Evolutionary conservation across 1,140 invertebrate species (phyloP).

Genomic region (Brachionus sp.): DNA sequence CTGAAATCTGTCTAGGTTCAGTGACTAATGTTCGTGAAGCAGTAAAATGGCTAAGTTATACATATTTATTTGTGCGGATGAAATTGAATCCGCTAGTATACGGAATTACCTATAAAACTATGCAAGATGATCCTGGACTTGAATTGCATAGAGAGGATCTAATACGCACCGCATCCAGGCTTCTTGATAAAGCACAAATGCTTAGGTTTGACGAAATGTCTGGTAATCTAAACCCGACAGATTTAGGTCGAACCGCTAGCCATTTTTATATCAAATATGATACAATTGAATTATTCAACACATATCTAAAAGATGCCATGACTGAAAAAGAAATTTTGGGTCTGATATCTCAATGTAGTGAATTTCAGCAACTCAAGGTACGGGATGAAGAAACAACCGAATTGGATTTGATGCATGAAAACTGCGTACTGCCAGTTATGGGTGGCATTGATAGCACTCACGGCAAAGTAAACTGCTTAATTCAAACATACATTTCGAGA

Average conservation of each 20-base stretch:
- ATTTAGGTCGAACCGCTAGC: constrained; percentile 89
- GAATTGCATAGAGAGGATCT: constrained; percentile 70
- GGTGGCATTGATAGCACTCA: constrained; percentile 81
- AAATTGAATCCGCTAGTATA: constrained; percentile 85
- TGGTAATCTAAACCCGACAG: constrained; percentile 73
- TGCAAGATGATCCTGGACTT: constrained; percentile 73
- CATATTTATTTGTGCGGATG: constrained; percentile 91
- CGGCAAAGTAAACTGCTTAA: constrained; percentile 93
- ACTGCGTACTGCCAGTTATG: constrained; percentile 72
- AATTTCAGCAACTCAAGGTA: constrained; percentile 93
- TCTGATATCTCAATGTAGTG: constrained; percentile 83
- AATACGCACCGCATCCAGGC: constrained; percentile 73
- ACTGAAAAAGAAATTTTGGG: constrained; percentile 77
- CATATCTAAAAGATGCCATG: constrained; percentile 70
- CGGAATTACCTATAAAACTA: constrained; percentile 68
- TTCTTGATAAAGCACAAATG: constrained; percentile 87
- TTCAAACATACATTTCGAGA: constrained; percentile 84
- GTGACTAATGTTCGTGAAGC: constrained; percentile 92
- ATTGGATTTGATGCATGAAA: constrained; percentile 70
- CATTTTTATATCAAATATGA: constrained; percentile 97
- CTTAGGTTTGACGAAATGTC: constrained; percentile 80
- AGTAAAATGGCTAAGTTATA: constrained; percentile 94
- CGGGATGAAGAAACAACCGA: constrained; percentile 90
- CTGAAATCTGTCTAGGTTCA: constrained; percentile 84
- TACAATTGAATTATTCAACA: constrained; percentile 73